Conservation (phyloP, 2,113 vertebrate species). For the Philantomba maxwellii region DNA sequence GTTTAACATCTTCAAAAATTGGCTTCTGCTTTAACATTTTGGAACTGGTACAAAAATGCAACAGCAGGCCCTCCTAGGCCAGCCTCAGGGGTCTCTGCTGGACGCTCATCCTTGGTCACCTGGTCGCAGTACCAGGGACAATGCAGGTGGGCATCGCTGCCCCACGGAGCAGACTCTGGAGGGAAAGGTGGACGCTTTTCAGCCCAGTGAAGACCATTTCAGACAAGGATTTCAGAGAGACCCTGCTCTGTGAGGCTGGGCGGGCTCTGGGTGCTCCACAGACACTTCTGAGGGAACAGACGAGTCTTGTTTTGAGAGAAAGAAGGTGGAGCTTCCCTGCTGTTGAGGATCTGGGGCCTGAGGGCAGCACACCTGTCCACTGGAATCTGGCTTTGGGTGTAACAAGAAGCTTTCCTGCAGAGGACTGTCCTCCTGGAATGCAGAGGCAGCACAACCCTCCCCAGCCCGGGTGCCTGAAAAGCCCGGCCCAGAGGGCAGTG, state of each 20-base stretch:
- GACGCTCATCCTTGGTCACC: fast-evolving
- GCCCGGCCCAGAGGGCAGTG: too few relatives aligned
- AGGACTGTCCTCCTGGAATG: not conserved
- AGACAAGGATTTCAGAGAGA: not conserved
- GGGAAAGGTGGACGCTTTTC: not conserved
- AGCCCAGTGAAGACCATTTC: not conserved
- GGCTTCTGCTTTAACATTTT: not conserved
- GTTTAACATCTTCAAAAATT: not conserved
- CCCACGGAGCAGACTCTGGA: not conserved
- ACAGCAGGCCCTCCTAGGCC: fast-evolving
- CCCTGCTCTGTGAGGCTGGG: not conserved
- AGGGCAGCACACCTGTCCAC: not conserved
- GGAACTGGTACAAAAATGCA: not conserved
- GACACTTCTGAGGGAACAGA: not conserved
- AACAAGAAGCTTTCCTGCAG: not conserved
- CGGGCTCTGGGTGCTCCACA: not conserved
- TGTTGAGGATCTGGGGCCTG: not conserved
- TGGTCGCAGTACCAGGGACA: fast-evolving
- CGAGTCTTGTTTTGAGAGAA: not conserved
- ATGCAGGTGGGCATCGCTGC: fast-evolving
- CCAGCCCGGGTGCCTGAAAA: not conserved
- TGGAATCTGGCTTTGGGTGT: not conserved
- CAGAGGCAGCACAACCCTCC: not conserved
- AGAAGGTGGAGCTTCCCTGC: not conserved
- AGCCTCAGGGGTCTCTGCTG: not conserved